Base-by-base conservation (phyloP, 2,797 vertebrate species). In the Epinephelus awoara region DNA sequence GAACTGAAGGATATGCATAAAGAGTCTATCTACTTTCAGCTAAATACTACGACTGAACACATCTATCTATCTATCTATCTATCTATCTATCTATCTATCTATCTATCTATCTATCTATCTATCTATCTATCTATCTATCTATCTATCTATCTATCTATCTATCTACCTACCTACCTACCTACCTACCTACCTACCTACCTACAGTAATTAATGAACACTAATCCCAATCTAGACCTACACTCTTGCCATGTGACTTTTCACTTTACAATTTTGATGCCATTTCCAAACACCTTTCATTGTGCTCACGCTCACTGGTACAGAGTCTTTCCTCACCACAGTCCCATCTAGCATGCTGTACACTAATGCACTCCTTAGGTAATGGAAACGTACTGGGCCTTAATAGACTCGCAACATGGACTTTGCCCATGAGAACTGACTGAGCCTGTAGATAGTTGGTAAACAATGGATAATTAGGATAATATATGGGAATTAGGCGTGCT, bases 401-500 rank as follows among this genome's bases (percentile, higher is more conserved):
- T 88, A 85, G 88, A 90, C 82, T 80, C 75, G 66, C 80, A 82
- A 68, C 83, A 69, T 74, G 85, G 80, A 83, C 82, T 92, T 83
- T 89, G 85, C 86, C 89, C 86, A 82, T 67, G 82, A 90, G 86
- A 88, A 67, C 77, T 27, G 79, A 93, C 91, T 80, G 77, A 84
- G 84, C 73, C 88, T 82, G 76, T 82, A 87, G 88, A 88, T 88
- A 70, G 82, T 90, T 84, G 85, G 89, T 91, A 89, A 91, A 94
- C 90, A 93, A 84, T 85, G 79, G 85, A 78, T 93, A 82, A 92
- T 91, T 84, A 84, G 80, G 79, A 80, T 89, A 89, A 94, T 87
- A 68, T 83, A 88, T 81, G 72, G 71, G 87, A 91, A 87, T 90
- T 89, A 77, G 63, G 9, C 49, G 2, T 80, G 76, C 84, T 88